Conservation (phyloP, 2,797 vertebrate species). For the Girardinus metallicus region DNA sequence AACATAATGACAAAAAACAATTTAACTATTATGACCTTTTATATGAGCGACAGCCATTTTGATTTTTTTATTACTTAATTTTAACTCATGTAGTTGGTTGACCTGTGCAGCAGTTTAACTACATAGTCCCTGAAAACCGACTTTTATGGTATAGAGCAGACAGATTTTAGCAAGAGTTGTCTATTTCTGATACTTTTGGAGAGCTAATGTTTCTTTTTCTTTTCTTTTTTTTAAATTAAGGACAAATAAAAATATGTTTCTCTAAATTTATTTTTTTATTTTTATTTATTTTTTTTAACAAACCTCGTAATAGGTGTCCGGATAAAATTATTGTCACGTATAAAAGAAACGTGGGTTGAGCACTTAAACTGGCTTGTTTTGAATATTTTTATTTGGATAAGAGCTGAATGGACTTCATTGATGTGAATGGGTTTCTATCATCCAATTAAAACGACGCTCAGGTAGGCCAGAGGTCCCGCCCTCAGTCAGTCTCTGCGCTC, state of each 20-base stretch:
- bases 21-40: neutral
- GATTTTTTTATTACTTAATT: neutral
- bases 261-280: neutral
- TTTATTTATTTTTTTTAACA: neutral
- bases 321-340: neutral
- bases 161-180: neutral
- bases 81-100: neutral
- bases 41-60: neutral
- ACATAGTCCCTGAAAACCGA: too few relatives aligned
- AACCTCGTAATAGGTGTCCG: neutral
- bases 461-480: constrained; percentile 61
- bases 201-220: neutral
- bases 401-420: neutral
- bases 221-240: neutral
- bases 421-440: constrained; percentile 22
- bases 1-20: neutral
- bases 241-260: neutral
- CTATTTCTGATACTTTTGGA: neutral
- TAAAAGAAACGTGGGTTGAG: neutral
- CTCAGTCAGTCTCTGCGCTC: constrained; percentile 13
- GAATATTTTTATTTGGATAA: neutral
- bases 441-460: constrained; percentile 51
- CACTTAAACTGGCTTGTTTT: neutral
- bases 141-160: neutral
- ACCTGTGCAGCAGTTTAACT: too few relatives aligned